phyloP scores from a whole-genome alignment of 1,140 invertebrate species.

The Drosophila guanche region DNA sequence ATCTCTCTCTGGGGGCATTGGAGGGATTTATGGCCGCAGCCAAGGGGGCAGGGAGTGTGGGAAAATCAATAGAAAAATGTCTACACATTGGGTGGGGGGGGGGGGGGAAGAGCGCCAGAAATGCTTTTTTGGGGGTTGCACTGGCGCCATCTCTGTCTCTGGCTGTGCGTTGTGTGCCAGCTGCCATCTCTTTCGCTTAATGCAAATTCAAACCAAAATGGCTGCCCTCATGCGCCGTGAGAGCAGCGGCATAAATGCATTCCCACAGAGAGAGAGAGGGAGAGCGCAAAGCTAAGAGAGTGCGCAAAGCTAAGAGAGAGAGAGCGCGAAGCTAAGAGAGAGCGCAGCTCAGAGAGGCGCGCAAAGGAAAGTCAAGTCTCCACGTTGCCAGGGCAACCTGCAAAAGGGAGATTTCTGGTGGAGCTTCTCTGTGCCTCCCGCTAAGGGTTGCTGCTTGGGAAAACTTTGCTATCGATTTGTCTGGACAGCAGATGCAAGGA shows the following conservation, averaged over 20 bases:
- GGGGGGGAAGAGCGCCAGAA: constrained; percentile 2
- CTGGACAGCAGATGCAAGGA: constrained; percentile 76
- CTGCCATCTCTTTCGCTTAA: constrained; percentile 2
- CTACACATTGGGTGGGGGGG: constrained; percentile 60
- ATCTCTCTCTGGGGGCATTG: constrained; percentile 46
- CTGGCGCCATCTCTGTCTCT: constrained; percentile 15
- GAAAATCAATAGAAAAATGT: constrained; percentile 73
- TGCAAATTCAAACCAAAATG: constrained; percentile 75
- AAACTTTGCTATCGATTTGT: constrained; percentile 62
- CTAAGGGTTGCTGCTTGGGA: constrained; percentile 28
- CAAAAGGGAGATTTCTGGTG: constrained; percentile 1
- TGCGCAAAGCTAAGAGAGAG: not conserved
- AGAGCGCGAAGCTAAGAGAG: constrained; percentile 15
- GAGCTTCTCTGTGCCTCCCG: constrained; percentile 2
- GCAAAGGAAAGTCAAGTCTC: no score
- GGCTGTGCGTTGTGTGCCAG: not conserved
- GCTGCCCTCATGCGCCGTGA: constrained; percentile 69
- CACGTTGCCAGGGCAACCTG: constrained; percentile 30
- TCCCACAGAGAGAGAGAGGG: constrained; percentile 14
- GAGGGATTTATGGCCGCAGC: constrained; percentile 68
- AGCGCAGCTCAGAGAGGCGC: constrained; percentile 2
- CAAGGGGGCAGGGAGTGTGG: constrained; percentile 27
- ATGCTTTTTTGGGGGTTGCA: constrained; percentile 33
- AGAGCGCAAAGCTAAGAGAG: constrained; percentile 18
- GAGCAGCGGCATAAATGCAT: constrained; percentile 31